Evolutionary conservation across 1,140 invertebrate species (phyloP).

Genomic region (Melitaea cinxia): DNA sequence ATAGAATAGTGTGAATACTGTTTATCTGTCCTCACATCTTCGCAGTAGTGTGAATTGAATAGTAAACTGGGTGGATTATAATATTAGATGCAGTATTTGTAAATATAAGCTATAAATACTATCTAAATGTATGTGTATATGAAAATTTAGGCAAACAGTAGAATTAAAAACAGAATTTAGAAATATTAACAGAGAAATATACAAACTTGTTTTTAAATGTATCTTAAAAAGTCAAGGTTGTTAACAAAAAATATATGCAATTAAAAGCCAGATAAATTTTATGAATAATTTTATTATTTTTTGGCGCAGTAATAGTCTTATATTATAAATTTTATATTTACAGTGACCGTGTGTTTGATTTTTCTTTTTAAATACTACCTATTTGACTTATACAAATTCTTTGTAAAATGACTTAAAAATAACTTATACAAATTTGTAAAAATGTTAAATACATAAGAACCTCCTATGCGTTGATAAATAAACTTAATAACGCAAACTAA

Average conservation of each 20-base stretch:
- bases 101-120: background rate
- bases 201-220: background rate
- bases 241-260: background rate
- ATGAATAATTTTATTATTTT: background rate
- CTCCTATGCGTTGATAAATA: too few relatives aligned
- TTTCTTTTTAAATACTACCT: too few relatives aligned
- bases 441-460: too few relatives aligned
- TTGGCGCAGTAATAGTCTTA: background rate
- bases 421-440: too few relatives aligned
- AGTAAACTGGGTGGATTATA: constrained; percentile 25
- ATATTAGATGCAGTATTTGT: background rate
- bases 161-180: background rate
- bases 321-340: background rate
- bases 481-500: too few relatives aligned
- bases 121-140: too few relatives aligned
- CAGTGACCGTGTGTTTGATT: too few relatives aligned
- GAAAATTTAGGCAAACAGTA: too few relatives aligned
- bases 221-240: constrained; percentile 16
- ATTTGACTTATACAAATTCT: too few relatives aligned
- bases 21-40: constrained; percentile 35
- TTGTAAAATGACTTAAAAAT: too few relatives aligned
- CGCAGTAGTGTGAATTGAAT: constrained; percentile 40
- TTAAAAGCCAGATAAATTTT: background rate
- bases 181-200: background rate
- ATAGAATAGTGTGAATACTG: constrained; percentile 35